A percentile compares a stretch with the other conserved stretches of the same genome.
These are phyloP conservation scores for Cheilosia vulpina DNA, from an alignment of 2,888 invertebrate genomes.

Conservation along the genomic window DNA sequence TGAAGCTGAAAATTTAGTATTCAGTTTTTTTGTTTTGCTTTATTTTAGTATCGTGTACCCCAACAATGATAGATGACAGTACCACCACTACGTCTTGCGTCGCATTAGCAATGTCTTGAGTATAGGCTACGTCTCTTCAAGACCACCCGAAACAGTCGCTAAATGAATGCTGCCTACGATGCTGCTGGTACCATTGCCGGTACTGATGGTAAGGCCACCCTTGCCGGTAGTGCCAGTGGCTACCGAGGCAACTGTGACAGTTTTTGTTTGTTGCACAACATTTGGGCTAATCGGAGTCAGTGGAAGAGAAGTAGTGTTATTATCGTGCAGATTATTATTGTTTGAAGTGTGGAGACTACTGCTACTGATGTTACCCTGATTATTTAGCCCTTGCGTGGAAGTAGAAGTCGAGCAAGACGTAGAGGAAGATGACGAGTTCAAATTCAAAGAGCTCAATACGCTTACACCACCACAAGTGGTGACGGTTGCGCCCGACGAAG, in stretches of 20 bases:
- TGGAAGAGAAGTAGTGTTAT: slow-evolving; percentile 80
- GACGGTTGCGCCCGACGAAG: slow-evolving; percentile 76
- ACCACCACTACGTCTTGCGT: slow-evolving; percentile 76
- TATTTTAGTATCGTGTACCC: slow-evolving; percentile 31
- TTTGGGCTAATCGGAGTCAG: slow-evolving; percentile 82
- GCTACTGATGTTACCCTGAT: slow-evolving; percentile 75
- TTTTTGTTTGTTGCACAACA: slow-evolving; percentile 79
- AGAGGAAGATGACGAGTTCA: slow-evolving; percentile 59
- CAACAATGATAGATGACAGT: slow-evolving; percentile 21
- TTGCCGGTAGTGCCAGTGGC: slow-evolving; percentile 68
- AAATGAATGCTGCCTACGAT: slow-evolving; percentile 79
- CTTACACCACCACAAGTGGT: slow-evolving; percentile 76
- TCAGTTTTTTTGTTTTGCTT: background rate
- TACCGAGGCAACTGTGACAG: slow-evolving; percentile 75
- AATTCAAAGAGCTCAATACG: slow-evolving; percentile 68
- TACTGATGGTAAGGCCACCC: slow-evolving; percentile 56
- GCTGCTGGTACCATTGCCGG: slow-evolving; percentile 60
- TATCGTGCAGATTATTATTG: slow-evolving; percentile 67
- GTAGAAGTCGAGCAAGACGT: slow-evolving; percentile 75
- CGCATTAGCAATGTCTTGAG: slow-evolving; percentile 83
- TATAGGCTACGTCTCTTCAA: slow-evolving; percentile 84
- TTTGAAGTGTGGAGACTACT: slow-evolving; percentile 75
- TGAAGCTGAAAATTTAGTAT: slow-evolving; percentile 46
- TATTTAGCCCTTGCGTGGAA: slow-evolving; percentile 73
- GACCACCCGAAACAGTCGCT: slow-evolving; percentile 73